Evolutionary conservation across 2,797 vertebrate species (phyloP), one percentile per base, ranked within the genome.

Genomic region (Typhlichthys subterraneus): DNA sequence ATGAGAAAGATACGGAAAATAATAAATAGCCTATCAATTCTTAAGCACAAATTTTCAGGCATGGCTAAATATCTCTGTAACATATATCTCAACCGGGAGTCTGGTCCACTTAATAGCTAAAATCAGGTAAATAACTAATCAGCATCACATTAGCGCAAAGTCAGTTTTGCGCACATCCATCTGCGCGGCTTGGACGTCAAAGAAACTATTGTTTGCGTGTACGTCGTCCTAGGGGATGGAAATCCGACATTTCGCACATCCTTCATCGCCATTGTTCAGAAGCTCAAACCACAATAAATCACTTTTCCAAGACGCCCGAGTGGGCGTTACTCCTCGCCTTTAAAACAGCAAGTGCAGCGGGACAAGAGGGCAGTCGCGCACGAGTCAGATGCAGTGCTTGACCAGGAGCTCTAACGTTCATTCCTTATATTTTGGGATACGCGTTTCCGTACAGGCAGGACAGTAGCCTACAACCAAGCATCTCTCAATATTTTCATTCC

Each of bases 261-360:
- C 76, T 62, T 69, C 45, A 15, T 38, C 62, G 53, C 70, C 63
- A 75, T 78, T 67, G 77, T 82, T 71, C 65, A 61, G 56, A 59
- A 60, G 60, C 70, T 69, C 71, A 75, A 77, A 80, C 73, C 56
- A 50, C 63, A 59, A 69, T 74, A 69, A 65, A 73, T 70, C 74
- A 65, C 61, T 61, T 51, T 50, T 15, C 54, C 46, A 59, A 29
- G 45, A 61, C 23, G n/a, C 67, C 64, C 62, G 17, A 31, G 74
- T 73, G 29, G 58, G 87, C 82, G 87, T 80, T 76, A 3, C 84
- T 76, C 67, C 57, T 15, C 57, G 9, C 50, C 11, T 12, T 55
- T 86, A 85, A 85, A 85, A 78, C 19, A 85, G 72, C 85, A 69
- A 80, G 83, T 76, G 79, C 76, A 59, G 61, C 31, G 51, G 33